A percentile compares a stretch with the other conserved stretches of the same genome.
Evolutionary conservation across 37 sponge, comb jelly and placozoan species (phyloP).

Genomic region (Dysidea cf. avara): DNA sequence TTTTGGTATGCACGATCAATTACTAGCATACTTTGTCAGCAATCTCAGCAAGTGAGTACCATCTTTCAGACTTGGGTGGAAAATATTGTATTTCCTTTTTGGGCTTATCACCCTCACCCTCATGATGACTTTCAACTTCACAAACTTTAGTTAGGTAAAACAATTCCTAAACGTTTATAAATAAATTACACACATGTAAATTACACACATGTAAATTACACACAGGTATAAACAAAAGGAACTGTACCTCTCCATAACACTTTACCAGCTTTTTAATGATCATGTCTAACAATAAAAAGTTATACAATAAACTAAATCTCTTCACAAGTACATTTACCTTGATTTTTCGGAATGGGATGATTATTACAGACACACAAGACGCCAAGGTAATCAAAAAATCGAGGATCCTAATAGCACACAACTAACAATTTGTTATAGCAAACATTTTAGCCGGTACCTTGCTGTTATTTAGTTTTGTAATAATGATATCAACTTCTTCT

Average conservation of each 20-base stretch:
- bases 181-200: neutral
- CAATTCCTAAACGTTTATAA: neutral
- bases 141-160: conserved; percentile 19
- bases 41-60: conserved; percentile 2
- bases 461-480: conserved; percentile 10
- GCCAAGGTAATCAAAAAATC: conserved; percentile 62
- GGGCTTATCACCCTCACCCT: neutral
- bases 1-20: too few relatives aligned
- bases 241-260: conserved; percentile 14
- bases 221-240: too few relatives aligned
- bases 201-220: too few relatives aligned
- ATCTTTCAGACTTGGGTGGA: neutral
- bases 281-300: too few relatives aligned
- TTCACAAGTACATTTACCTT: conserved; percentile 26
- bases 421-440: neutral
- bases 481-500: conserved; percentile 25
- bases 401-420: conserved; percentile 55
- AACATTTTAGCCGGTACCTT: neutral
- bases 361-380: conserved; percentile 65
- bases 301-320: too few relatives aligned
- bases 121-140: neutral
- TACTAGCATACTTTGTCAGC: neutral
- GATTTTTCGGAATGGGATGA: conserved; percentile 50
- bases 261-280: conserved; percentile 22
- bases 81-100: neutral